Evolutionary conservation across 2,113 vertebrate species (phyloP), one percentile per base, ranked within the genome.

Genomic region (Alouatta palliata): DNA sequence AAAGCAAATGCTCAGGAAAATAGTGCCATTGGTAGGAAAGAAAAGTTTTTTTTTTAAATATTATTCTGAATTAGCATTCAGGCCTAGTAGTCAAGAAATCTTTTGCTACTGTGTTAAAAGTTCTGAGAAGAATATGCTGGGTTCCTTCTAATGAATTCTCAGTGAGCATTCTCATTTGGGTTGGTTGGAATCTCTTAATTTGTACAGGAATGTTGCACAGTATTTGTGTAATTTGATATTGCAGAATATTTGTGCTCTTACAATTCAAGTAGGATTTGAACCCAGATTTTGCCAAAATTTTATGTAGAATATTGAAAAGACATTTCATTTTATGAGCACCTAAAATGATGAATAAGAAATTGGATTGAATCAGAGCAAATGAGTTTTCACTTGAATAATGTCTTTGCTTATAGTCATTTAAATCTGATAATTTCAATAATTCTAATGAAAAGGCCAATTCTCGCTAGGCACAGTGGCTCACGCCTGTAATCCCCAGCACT

Each of bases 401-500:
- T 80, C 61, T 93, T 89, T 79, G 68, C 47, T 91, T 68, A 9
- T 75, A 21, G 32, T 76, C 45, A n/a, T 91, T 93, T 76, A 93
- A 89, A 93, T 73, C 68, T 71, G 61, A 3, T 88, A 40, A 89
- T 81, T 81, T 86, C 27, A 56, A 11, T 76, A 81, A 56, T 92
- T 64, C 27, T 64, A 30, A 30, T 32, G 61, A 64, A 64, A 64
- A 64, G 27, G 27, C 27, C 61, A 64, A 13, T 64, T 64, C 12
- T 64, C 27, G 61, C 61, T 64, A 12, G 27, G 11, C 27, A 30
- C 61, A 64, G 61, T 64, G 61, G 27, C 27, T 64, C 61, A 64
- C 12, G 0, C 61, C 61, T 64, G 27, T 30, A 32, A 64, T 64
- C 27, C 61, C 61, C 27, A 64, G 61, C 61, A 32, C 61, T 64